Evolutionary conservation across 2,113 vertebrate species (phyloP).

Genomic region (Perca flavescens): DNA sequence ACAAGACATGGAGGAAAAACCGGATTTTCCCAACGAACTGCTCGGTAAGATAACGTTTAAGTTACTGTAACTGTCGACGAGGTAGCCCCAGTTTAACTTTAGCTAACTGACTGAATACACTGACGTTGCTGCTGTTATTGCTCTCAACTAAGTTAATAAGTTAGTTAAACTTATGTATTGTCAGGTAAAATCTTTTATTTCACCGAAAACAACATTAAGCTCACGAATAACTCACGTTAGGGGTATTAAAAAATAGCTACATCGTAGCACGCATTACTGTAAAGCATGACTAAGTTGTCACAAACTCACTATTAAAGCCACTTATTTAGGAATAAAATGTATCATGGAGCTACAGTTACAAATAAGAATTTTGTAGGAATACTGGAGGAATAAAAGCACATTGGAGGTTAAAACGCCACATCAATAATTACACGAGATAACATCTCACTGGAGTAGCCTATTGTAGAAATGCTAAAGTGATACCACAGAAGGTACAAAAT

Average conservation of each 20-base stretch:
- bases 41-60: conserved; percentile 83
- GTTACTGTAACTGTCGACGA: background rate
- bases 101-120: background rate
- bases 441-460: background rate
- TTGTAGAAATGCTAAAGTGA: background rate
- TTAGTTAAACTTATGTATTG: background rate
- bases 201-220: background rate
- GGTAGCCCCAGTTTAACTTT: no score
- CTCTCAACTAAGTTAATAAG: background rate
- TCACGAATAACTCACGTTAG: background rate
- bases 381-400: no score
- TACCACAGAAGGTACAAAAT: background rate
- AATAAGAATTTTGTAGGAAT: background rate
- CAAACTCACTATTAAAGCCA: background rate
- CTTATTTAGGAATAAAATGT: background rate
- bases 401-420: background rate
- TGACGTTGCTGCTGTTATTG: background rate
- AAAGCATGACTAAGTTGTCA: background rate
- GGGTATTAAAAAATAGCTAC: no score
- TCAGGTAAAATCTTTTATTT: background rate
- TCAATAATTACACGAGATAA: background rate
- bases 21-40: conserved; percentile 86
- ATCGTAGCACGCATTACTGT: no score
- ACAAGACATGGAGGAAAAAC: conserved; percentile 84
- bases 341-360: background rate